Base-by-base conservation (phyloP, 2,888 invertebrate genomes). In the Theretra japonica region DNA sequence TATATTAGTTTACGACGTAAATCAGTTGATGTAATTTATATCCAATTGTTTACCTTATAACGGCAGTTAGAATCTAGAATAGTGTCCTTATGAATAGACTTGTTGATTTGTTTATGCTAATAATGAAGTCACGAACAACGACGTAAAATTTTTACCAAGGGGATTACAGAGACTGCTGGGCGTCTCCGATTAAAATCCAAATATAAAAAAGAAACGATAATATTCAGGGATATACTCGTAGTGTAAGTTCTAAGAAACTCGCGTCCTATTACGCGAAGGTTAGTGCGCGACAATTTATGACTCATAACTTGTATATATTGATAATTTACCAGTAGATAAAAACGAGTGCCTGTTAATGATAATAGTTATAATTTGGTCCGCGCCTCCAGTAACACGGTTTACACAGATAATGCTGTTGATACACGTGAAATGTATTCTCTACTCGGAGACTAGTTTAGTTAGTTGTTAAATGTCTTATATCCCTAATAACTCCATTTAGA, bases 271-370 rank as follows among this genome's bases (percentile, higher is more conserved):
- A 23, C 21, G 65, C 65, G 65, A n/a, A 41, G 15, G n/a, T 53
- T 41, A 23, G 41, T 48, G 23, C 17, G 48, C 65, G 23, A 23
- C 23, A 41, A 65, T 65, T 23, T 65, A 48, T 65, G 65, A 65
- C 17, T 65, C 65, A 65, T 48, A 23, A 65, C 65, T 65, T 65
- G 48, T 65, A 33, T 65, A 23, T 65, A 48, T 48, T 65, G 23
- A 65, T 65, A 65, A 41, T 41, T 65, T 65, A 65, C 48, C 65
- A 65, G 30, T 21, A 56, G 70, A 71, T 71, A 71, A 65, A 60
- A 23, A 41, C 48, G 65, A 71, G 70, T 65, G 70, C 30, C 62
- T 71, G 62, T 71, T 71, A 71, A 69, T 57, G 53, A 60, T 60
- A 62, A 60, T 60, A 50, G 59, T 70, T 53, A 62, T 62, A 70